Evolutionary conservation across 92 coral and sea anemone genomes (phyloP).

Genomic region (Epizoanthus stellaris): DNA sequence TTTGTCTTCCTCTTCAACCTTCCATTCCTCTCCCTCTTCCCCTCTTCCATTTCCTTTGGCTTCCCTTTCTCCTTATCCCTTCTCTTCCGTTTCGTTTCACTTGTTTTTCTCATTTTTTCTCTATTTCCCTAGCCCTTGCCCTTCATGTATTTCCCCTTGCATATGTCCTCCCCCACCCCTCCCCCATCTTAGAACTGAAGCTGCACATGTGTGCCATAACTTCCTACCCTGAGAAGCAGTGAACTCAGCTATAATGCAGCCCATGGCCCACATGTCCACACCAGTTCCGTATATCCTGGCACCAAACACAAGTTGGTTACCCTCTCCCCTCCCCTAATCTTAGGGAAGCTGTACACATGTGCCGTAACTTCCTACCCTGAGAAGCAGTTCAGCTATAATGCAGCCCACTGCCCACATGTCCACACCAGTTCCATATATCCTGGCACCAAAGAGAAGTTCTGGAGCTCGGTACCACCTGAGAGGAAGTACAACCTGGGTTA

Average conservation of each 20-base stretch:
- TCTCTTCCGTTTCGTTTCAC: not conserved
- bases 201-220: too few relatives aligned
- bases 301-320: not conserved
- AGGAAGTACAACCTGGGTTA: not conserved
- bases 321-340: not conserved
- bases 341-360: not conserved
- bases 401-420: conserved; percentile 99
- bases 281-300: too few relatives aligned
- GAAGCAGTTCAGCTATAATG: conserved; percentile 92
- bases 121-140: too few relatives aligned
- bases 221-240: too few relatives aligned
- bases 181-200: too few relatives aligned
- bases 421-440: conserved; percentile 98
- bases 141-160: too few relatives aligned
- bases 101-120: too few relatives aligned
- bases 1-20: too few relatives aligned
- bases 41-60: not conserved
- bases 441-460: conserved; percentile 94
- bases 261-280: too few relatives aligned
- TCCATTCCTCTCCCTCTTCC: too few relatives aligned
- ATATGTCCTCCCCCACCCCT: too few relatives aligned
- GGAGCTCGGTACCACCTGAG: conserved; percentile 96
- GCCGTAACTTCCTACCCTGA: conserved; percentile 63
- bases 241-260: too few relatives aligned
- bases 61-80: not conserved